Evolutionary conservation across 2,888 invertebrate species (phyloP).

Genomic region (Noctua janthe): DNA sequence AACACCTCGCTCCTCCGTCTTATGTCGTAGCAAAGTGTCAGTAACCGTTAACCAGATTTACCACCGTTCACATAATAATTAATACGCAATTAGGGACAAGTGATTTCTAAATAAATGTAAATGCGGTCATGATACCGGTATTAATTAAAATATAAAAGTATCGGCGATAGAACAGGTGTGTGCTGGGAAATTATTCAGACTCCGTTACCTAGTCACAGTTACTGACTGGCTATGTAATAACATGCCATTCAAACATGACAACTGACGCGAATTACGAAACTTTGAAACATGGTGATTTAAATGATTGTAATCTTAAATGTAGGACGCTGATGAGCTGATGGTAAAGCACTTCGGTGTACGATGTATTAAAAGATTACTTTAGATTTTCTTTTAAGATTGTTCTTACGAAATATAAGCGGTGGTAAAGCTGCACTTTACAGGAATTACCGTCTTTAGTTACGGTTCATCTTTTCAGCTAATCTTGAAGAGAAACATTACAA

Average conservation of each 20-base stretch:
- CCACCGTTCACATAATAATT: conserved; percentile 39
- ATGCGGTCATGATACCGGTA: conserved; percentile 57
- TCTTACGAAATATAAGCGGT: conserved; percentile 19
- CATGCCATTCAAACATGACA: conserved; percentile 56
- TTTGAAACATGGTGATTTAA: conserved; percentile 42
- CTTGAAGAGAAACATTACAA: conserved; percentile 44
- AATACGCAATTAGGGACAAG: conserved; percentile 41
- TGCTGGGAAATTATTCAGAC: conserved; percentile 61
- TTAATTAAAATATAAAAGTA: conserved; percentile 46
- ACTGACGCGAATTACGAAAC: conserved; percentile 52
- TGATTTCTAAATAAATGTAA: conserved; percentile 47
- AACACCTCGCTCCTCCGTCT: conserved; percentile 19
- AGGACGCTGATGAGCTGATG: conserved; percentile 33
- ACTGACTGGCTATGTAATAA: conserved; percentile 58
- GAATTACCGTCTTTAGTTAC: not conserved
- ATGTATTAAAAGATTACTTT: conserved; percentile 32
- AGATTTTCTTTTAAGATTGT: conserved; percentile 41
- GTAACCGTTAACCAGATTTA: conserved; percentile 61
- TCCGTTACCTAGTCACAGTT: conserved; percentile 49
- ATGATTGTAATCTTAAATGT: conserved; percentile 44
- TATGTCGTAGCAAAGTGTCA: conserved; percentile 34
- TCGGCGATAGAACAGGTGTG: conserved; percentile 56
- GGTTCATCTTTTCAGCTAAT: conserved; percentile 26
- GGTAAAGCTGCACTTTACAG: not conserved
- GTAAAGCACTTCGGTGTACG: conserved; percentile 27